Percentiles rank a stretch among this genome's conserved stretches.
Evolutionary conservation across 2,888 invertebrate genomes (phyloP).

Genomic region (Anarsia innoxiella): DNA sequence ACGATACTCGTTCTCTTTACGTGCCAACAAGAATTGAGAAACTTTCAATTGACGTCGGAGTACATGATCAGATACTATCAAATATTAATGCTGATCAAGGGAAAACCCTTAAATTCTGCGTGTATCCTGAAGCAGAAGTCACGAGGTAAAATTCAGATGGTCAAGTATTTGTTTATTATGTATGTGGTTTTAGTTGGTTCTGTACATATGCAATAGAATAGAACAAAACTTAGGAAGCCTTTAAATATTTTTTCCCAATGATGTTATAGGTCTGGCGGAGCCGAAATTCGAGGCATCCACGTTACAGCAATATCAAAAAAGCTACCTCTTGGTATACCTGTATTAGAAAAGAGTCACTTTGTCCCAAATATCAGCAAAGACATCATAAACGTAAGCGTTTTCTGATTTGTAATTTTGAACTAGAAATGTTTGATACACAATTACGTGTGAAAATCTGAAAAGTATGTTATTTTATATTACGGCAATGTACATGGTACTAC

Average conservation of each 20-base stretch:
- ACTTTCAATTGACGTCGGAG: conserved; percentile 79
- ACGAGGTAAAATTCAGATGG: conserved; percentile 53
- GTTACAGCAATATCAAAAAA: conserved; percentile 83
- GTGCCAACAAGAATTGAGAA: conserved; percentile 85
- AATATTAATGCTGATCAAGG: too few species aligned
- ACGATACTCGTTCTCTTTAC: conserved; percentile 80
- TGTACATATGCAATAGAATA: not conserved
- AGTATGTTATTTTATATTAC: not conserved
- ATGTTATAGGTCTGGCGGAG: conserved; percentile 78
- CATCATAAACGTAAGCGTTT: too few species aligned
- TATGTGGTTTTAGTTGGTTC: too few species aligned
- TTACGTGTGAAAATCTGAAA: too few species aligned
- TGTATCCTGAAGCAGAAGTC: conserved; percentile 62
- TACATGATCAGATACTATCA: not conserved
- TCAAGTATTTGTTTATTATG: too few species aligned
- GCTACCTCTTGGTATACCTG: conserved; percentile 80
- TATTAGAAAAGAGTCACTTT: conserved; percentile 84
- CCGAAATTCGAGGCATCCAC: conserved; percentile 84
- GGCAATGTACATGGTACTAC: not conserved
- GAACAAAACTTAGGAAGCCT: too few species aligned
- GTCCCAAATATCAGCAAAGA: conserved; percentile 74
- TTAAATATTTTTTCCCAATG: not conserved
- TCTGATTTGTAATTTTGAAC: too few species aligned
- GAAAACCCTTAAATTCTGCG: conserved; percentile 62
- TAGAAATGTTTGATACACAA: too few species aligned